Evolutionary conservation across 2,888 invertebrate species (phyloP), one percentile per base, ranked within the genome.

Genomic region (Pyrochroa serraticornis): DNA sequence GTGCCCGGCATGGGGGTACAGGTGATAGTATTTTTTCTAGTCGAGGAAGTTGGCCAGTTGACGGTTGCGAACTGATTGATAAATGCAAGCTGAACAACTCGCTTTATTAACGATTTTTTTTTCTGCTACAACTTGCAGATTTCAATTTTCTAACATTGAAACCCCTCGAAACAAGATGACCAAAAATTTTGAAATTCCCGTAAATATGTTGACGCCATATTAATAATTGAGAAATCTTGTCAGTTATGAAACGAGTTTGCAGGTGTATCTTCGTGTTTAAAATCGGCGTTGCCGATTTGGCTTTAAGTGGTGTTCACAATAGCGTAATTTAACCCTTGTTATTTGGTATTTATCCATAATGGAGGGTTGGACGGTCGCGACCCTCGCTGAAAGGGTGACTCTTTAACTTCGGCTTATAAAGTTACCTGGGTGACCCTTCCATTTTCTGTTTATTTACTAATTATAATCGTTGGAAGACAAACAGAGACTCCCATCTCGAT

Each of bases 241-340:
- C 22, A 22, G 5, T 22, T 22, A 22, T 22, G 5, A 22, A 22
- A 22, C 22, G 22, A 5, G 22, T 22, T 22, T 22, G 22, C 22
- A 22, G 22, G 22, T 22, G 22, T 22, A 22, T 22, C 22, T 5
- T 22, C 3, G 22, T 5, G 22, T 22, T 22, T 22, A 5, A 22
- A 22, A n/a, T n/a, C 22, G 22, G 22, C 22, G 22, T 22, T 22
- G 22, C 22, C 5, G 22, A 5, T 22, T 5, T 22, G 22, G 60
- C 59, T 66, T 71, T 67, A 71, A 71, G 69, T 71, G 69, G 64
- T 63, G 62, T 58, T 70, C 64, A 74, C 71, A 72, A 71, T 71
- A 60, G 63, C 66, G 73, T 74, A 74, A 74, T 75, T 74, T 72
- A 74, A 75, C 73, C 75, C 75, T 71, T 72, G 72, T 74, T 74